Percentiles rank a stretch among this genome's conserved stretches.
phyloP scores from a whole-genome alignment of 2,888 invertebrate species.

The Beris morrisii region DNA sequence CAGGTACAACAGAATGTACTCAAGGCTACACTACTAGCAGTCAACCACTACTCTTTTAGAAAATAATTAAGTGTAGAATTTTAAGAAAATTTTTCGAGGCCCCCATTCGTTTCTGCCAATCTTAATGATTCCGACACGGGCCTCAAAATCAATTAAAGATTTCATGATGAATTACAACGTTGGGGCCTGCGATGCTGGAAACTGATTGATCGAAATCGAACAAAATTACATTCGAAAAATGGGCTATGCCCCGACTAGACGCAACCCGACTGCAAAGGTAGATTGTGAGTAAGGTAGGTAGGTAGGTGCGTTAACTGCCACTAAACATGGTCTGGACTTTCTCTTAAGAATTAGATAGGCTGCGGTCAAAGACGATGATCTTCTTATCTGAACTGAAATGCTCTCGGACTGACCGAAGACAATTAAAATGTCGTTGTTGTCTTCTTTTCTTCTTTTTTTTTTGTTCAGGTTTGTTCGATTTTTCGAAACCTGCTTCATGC shows the following conservation, averaged over 20 bases:
- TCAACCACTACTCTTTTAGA: no score
- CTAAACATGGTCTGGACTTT: constrained; percentile 8
- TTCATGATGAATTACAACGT: constrained; percentile 36
- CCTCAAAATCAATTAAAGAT: constrained; percentile 38
- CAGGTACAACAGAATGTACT: no score
- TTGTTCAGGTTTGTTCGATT: not conserved
- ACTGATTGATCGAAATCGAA: constrained; percentile 36
- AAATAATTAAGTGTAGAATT: constrained; percentile 21
- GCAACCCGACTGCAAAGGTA: no score
- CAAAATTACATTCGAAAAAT: constrained; percentile 28
- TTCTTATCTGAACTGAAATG: not conserved
- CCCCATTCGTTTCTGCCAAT: not conserved
- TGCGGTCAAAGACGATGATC: constrained; percentile 23
- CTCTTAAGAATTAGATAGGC: constrained; percentile 2
- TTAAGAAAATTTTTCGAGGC: no score
- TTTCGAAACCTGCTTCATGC: not conserved
- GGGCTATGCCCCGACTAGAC: not conserved
- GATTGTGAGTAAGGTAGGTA: no score
- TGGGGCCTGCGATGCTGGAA: constrained; percentile 33
- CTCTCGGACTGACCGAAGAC: constrained; percentile 29
- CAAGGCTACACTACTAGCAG: no score
- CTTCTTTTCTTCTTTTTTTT: constrained; percentile 3
- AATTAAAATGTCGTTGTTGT: constrained; percentile 37
- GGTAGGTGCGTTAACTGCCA: no score
- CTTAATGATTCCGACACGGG: constrained; percentile 38